Evolutionary conservation across 2,888 invertebrate species (phyloP).

Genomic region (Syritta pipiens): DNA sequence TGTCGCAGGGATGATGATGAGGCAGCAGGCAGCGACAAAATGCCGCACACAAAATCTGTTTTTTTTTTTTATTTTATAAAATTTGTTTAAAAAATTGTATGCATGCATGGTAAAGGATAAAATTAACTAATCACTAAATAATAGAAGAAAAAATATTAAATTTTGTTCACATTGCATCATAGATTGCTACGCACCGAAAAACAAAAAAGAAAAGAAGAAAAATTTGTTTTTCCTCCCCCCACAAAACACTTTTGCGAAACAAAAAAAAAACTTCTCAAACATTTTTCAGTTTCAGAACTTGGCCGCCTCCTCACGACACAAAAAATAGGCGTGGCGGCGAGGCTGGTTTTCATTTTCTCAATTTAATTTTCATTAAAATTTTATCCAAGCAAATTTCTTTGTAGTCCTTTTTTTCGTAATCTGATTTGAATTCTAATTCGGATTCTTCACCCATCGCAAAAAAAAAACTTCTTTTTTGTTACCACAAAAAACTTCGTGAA

Average conservation of each 20-base stretch:
- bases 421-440: no score
- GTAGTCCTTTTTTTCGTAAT: no score
- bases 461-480: not conserved
- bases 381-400: not conserved
- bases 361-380: constrained; percentile 3
- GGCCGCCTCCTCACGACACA: no score
- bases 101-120: not conserved
- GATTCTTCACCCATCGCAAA: no score
- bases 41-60: no score
- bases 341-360: no score
- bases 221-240: not conserved
- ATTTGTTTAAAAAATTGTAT: not conserved
- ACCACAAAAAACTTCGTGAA: constrained; percentile 12
- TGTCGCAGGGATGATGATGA: constrained; percentile 31
- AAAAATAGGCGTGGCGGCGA: constrained; percentile 60
- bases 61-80: not conserved
- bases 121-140: constrained; percentile 8
- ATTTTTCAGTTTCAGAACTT: no score
- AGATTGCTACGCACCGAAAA: not conserved
- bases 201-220: constrained; percentile 1
- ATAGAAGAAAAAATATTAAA: constrained; percentile 3
- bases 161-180: constrained; percentile 52
- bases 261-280: constrained; percentile 23
- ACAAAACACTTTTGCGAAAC: constrained; percentile 4
- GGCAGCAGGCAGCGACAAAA: no score